These are phyloP conservation scores for Crypturellus undulatus DNA, from an alignment of 2,113 vertebrate species.

Conservation along the genomic window DNA sequence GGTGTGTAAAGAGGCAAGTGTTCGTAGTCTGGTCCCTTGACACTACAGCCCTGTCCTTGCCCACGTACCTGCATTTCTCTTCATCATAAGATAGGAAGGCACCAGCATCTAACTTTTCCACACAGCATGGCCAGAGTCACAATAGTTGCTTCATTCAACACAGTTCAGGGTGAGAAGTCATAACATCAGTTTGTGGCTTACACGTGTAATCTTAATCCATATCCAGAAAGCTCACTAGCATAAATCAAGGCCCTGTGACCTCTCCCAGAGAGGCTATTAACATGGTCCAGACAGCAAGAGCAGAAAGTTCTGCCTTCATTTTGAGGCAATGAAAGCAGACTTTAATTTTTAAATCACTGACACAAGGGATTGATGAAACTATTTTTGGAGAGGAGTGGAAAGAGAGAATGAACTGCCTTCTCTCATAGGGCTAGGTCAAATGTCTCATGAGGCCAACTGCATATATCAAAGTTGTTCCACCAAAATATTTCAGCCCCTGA, in stretches of 20 bases:
- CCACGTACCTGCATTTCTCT: not conserved
- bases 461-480: not conserved
- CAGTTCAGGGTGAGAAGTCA: not conserved
- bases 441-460: not conserved
- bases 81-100: not conserved
- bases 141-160: not conserved
- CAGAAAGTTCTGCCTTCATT: not conserved
- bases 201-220: not conserved
- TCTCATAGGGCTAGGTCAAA: not conserved
- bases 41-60: not conserved
- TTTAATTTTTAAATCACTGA: conserved; percentile 37
- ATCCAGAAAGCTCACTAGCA: not conserved
- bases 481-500: not conserved
- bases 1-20: not conserved
- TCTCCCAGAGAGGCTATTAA: not conserved
- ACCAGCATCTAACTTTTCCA: accelerated
- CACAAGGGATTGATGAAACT: not conserved
- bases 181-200: not conserved
- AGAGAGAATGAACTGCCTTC: not conserved
- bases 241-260: not conserved
- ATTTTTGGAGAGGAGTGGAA: conserved; percentile 8
- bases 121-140: not conserved
- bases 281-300: not conserved
- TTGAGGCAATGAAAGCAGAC: not conserved
- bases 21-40: not conserved